Conservation (phyloP, 2,888 invertebrate species). For the Tanypteryx hageni region DNA sequence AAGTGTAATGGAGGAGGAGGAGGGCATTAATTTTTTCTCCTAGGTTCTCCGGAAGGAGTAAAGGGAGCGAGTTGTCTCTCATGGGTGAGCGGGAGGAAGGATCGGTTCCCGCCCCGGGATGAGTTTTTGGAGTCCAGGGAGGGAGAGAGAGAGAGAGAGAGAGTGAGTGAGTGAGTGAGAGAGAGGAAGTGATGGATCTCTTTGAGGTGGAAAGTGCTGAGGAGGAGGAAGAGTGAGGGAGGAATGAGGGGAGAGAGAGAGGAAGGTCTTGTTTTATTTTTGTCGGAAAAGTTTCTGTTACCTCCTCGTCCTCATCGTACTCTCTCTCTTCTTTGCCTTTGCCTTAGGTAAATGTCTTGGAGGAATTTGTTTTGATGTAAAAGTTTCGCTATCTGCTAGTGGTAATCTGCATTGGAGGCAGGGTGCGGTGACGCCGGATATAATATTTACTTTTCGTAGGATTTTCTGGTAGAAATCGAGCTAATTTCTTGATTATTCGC, state of each 20-base stretch:
- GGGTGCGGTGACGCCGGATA: not conserved
- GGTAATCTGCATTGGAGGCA: not conserved
- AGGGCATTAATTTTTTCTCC: not conserved
- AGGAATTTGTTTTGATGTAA: constrained; percentile 28
- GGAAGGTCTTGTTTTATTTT: constrained; percentile 35
- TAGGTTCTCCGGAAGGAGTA: not conserved
- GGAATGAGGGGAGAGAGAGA: constrained; percentile 15
- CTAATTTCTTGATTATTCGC: no score
- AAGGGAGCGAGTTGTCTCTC: constrained; percentile 10
- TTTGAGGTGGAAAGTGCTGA: constrained; percentile 39
- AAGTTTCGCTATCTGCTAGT: not conserved
- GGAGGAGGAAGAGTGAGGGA: not conserved
- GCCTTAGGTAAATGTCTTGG: constrained; percentile 8
- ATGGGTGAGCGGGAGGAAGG: constrained; percentile 15
- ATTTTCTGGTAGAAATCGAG: no score
- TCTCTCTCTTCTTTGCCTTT: not conserved
- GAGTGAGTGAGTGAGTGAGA: not conserved
- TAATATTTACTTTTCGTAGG: not conserved
- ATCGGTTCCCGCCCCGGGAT: constrained; percentile 51
- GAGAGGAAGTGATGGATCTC: constrained; percentile 45
- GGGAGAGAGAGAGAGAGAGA: not conserved
- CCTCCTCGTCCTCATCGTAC: not conserved
- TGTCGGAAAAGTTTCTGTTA: constrained; percentile 34
- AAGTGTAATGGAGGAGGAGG: not conserved
- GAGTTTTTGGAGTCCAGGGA: constrained; percentile 47